Base-by-base conservation (phyloP, 2,113 vertebrate species). In the Globicephala melas region DNA sequence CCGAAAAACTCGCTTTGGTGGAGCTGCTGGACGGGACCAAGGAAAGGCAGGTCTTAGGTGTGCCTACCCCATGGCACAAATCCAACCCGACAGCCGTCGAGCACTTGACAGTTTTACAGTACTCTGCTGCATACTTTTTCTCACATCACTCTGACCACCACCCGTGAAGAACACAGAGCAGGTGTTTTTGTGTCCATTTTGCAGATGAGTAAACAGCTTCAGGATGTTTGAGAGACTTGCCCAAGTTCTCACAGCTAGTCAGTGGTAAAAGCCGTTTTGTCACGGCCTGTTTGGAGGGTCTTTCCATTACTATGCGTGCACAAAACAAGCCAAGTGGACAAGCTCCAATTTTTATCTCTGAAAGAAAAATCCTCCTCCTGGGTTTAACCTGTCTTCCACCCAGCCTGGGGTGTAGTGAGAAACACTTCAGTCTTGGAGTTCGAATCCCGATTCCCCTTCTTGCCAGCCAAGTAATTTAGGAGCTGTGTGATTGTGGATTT, bases 171-270 rank as follows among this genome's bases (percentile, higher is more conserved):
- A 28, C 2, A 0, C 79, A 90, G 63, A 63, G 84, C 96, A 96
- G 95, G 86, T 97, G 96, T 77, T 55, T 86, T 8, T 91, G 89
- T 89, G 96, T 93, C 97, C 97, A 96, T 94, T 97, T 94, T 94
- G 58, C 98, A 98, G 97, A 97, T 97, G 97, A 97, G 95, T 94
- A 95, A 94, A 84, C 96, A 96, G 94, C 74, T 38, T 76, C 96
- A 94, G 97, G 95, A 95, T 97, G 95, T 96, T 92, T 0, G 0
- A 89, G 76, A 96, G 74, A 44, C 80, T 60, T 58, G 82, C 67
- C 74, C 71, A 31, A 47, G 79, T 81, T 94, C 90, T 68, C 96
- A 89, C 86, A 91, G 73, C 44, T 17, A 55, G 26, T 85, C 73
- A 62, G 85, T 8, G 86, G 67, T 41, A n/a, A 70, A 71, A 25